Evolutionary conservation across 2,113 vertebrate genomes (phyloP).

Genomic region (human): DNA sequence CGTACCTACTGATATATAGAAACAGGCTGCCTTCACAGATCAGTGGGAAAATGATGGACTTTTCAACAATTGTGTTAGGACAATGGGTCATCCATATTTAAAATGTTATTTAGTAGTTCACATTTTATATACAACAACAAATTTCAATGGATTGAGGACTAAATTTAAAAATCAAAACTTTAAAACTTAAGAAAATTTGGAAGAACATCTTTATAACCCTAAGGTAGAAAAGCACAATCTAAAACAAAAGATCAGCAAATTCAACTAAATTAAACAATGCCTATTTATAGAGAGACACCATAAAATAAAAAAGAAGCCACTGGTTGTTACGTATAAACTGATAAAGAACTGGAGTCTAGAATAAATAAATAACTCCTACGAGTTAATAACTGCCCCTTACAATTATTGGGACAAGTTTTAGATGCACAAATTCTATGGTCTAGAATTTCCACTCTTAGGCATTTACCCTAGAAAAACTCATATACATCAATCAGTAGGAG

Average conservation of each 20-base stretch:
- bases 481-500: background rate
- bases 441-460: background rate
- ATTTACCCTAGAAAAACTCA: background rate
- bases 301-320: background rate
- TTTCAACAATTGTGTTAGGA: background rate
- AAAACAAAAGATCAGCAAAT: background rate
- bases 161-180: conserved; percentile 8
- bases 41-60: background rate
- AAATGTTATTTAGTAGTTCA: background rate
- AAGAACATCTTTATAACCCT: background rate
- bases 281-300: background rate
- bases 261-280: background rate
- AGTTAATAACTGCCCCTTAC: background rate
- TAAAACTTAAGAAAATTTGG: background rate
- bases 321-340: background rate
- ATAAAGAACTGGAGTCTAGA: background rate
- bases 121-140: background rate
- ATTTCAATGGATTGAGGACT: background rate
- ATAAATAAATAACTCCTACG: background rate
- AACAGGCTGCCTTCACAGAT: background rate
- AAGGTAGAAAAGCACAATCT: background rate
- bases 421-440: background rate
- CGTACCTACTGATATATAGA: background rate
- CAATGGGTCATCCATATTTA: background rate
- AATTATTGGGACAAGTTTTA: background rate